Evolutionary conservation across 2,113 vertebrate species (phyloP).

Genomic region (Conger conger): DNA sequence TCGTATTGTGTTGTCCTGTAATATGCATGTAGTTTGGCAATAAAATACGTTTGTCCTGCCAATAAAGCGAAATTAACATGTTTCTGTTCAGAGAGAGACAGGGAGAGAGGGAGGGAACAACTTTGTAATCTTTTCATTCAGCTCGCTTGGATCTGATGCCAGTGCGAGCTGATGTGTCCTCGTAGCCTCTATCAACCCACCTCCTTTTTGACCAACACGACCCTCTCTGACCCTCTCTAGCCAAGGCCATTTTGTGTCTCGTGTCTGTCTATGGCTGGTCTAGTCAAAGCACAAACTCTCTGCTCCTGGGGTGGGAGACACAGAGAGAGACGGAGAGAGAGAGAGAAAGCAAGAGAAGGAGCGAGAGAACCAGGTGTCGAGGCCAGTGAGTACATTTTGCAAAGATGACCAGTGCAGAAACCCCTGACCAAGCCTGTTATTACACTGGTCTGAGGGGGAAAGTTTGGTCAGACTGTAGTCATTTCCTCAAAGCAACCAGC

Average conservation of each 20-base stretch:
- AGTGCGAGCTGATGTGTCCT: background rate
- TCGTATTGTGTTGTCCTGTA: background rate
- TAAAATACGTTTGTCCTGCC: background rate
- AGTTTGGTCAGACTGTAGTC: constrained; percentile 54
- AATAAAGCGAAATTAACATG: background rate
- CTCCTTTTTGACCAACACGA: background rate
- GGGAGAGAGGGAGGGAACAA: background rate
- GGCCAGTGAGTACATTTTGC: background rate
- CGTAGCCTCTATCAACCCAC: background rate
- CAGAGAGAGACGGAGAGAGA: background rate
- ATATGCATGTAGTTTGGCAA: background rate
- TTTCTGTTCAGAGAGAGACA: background rate
- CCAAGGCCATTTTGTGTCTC: background rate
- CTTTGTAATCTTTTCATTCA: constrained; percentile 1
- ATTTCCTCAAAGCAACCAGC: constrained; percentile 64
- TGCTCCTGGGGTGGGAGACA: background rate
- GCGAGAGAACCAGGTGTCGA: background rate
- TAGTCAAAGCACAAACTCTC: background rate
- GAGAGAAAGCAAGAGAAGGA: background rate
- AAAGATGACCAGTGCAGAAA: constrained; percentile 4
- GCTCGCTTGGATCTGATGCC: background rate
- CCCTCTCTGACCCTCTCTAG: background rate
- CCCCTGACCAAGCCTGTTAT: constrained; percentile 6
- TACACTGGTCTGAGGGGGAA: constrained; percentile 31
- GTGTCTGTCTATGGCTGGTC: background rate